phyloP scores from a whole-genome alignment of 2,113 vertebrate species.

The Pelusios castaneus region DNA sequence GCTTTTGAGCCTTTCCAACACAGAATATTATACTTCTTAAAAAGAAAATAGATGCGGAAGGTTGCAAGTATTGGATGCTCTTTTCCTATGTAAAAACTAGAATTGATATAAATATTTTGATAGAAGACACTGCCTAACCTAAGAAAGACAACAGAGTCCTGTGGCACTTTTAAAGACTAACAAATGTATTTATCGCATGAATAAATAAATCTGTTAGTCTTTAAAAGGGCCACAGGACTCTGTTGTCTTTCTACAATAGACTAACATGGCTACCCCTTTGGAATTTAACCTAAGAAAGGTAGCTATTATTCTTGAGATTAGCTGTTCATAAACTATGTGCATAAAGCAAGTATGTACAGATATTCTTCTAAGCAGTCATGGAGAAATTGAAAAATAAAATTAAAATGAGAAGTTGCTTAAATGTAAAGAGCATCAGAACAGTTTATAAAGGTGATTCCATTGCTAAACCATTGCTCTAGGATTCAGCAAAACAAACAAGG shows the following conservation, averaged over 20 bases:
- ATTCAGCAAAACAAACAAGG: too few relatives aligned
- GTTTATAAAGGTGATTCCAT: not conserved
- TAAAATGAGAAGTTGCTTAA: slow-evolving; percentile 1
- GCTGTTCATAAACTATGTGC: not conserved
- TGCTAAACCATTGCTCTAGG: not conserved
- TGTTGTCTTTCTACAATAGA: too few relatives aligned
- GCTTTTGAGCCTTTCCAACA: not conserved
- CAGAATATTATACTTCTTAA: not conserved
- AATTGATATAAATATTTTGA: not conserved
- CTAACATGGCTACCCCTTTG: too few relatives aligned
- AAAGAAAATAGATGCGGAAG: not conserved
- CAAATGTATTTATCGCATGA: too few relatives aligned
- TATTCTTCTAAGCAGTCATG: not conserved
- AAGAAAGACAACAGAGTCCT: too few relatives aligned
- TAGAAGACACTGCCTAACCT: not conserved
- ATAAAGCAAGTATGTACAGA: not conserved
- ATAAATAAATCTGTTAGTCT: too few relatives aligned
- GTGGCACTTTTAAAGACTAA: too few relatives aligned
- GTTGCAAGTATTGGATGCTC: accelerated
- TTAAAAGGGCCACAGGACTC: too few relatives aligned
- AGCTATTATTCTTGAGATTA: not conserved
- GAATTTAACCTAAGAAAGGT: not conserved
- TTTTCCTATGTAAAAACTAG: not conserved
- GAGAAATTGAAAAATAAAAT: not conserved
- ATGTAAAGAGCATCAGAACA: not conserved